These are phyloP conservation scores for Lithobates sylvaticus DNA, from an alignment of 2,797 vertebrate species.

Conservation along the genomic window DNA sequence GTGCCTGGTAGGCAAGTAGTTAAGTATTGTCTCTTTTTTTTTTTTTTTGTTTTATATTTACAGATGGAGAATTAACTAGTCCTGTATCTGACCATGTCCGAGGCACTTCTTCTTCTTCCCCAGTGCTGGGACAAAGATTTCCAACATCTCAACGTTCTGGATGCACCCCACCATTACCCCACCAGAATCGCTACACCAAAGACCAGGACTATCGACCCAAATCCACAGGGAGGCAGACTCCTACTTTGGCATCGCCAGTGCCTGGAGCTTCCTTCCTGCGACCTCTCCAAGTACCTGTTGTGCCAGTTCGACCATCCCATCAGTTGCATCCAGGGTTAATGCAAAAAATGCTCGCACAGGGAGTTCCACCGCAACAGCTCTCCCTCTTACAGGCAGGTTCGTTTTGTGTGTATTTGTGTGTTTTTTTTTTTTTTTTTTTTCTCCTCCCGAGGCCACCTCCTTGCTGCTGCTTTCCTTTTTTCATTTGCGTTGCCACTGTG, in stretches of 20 bases:
- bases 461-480: too few species aligned
- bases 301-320: constrained; percentile 89
- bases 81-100: constrained; percentile 72
- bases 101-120: constrained; percentile 69
- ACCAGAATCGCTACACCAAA: constrained; percentile 84
- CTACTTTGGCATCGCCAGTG: constrained; percentile 84
- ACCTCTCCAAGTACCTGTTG: constrained; percentile 90
- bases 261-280: constrained; percentile 86
- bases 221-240: constrained; percentile 85
- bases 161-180: constrained; percentile 81
- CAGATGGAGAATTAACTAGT: constrained; percentile 75
- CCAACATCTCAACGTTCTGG: constrained; percentile 76
- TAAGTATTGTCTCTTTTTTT: too few species aligned
- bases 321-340: constrained; percentile 93
- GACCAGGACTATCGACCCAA: constrained; percentile 89
- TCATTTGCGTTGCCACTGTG: too few species aligned
- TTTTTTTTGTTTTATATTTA: constrained; percentile 64
- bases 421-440: too few species aligned
- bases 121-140: constrained; percentile 74
- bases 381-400: constrained; percentile 91
- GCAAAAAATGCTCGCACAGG: constrained; percentile 94
- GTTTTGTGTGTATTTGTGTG: not conserved
- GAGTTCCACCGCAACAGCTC: constrained; percentile 91
- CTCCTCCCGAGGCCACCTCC: too few species aligned
- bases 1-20: too few species aligned